Base-by-base conservation (phyloP, 2,797 vertebrate species). In the Hippocampus kuda region DNA sequence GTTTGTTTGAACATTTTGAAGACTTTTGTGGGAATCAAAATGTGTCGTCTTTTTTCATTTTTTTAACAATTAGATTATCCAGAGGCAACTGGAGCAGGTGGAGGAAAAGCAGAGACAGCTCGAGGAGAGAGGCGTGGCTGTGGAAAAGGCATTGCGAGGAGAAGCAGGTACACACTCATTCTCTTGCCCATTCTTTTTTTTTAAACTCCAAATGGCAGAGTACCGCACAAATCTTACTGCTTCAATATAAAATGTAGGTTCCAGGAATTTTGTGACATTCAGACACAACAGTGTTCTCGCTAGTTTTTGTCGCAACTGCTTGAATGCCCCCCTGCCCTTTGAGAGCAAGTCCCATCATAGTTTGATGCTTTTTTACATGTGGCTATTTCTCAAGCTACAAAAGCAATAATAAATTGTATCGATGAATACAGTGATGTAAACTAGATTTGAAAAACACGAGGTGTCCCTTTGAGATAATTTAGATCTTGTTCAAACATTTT, bases 31-130 rank as follows among this genome's bases (percentile, higher is more conserved):
- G 51, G 22, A 20, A 10, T 53, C n/a, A n/a, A 64, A 24, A 63
- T n/a, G n/a, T 53, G 51, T 41, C 1, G 2, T 65, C 53, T 67
- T 64, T 61, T 53, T 10, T 41, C 42, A 30, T 64, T 61, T 53
- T 53, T 10, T 41, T 48, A 30, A 20, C 44, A 20, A 12, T 67
- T 79, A 99, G 97, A 99, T 99, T 72, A 99, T 99, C 88, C 97
- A 99, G 86, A 90, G 97, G n/a, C 97, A 99, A 85, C 81, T 99
- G 87, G 96, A 99, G 80, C 96, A 99, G 86, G 97, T 99, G 85
- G 97, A 99, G 81, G 97, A 99, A 87, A 99, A 97, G 84, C 97
- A 99, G 90, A 89, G 96, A 77, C 95, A 97, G 80, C 90, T 99
- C 2, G 97, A 99, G 71, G 97, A 99, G 81, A 87, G 94, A 44